Base-by-base conservation (phyloP, 2,888 invertebrate genomes). In the Mesopsocus fuscifrons region DNA sequence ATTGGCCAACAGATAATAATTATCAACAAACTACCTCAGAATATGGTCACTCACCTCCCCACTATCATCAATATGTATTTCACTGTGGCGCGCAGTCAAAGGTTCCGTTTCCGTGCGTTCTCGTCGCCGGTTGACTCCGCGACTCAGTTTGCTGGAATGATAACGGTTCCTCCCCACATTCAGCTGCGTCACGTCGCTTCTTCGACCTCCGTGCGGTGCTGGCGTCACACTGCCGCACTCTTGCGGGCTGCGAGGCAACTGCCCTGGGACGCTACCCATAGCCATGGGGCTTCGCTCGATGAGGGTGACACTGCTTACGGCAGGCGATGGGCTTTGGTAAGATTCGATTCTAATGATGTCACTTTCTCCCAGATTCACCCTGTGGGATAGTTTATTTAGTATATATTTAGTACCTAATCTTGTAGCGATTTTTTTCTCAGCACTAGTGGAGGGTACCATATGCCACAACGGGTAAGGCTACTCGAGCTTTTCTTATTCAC, bases 11-110 rank as follows among this genome's bases (percentile, higher is more conserved):
- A n/a, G n/a, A n/a, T n/a, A n/a, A n/a, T n/a, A n/a, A n/a, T n/a
- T n/a, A n/a, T n/a, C n/a, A n/a, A n/a, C n/a, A n/a, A n/a, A n/a
- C n/a, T n/a, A n/a, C n/a, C n/a, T n/a, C n/a, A n/a, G n/a, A n/a
- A n/a, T n/a, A n/a, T n/a, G n/a, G n/a, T n/a, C 11, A 26, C 11
- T 26, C 11, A 26, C 26, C 26, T 26, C 26, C 11, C 26, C 38
- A 38, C 38, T 38, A 38, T 21, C 38, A 20, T 38, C 38, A 13
- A 38, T 20, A 38, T 38, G 38, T 20, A 38, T 21, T 18, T 38
- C 38, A 11, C 38, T 38, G 11, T 38, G 15, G 5, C 38, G 38
- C 4, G 21, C 38, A 38, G 21, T 21, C 11, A 11, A 11, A 9
- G 26, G 26, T 6, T 26, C 26, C 13, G 15, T n/a, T 20, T 15